phyloP scores from a whole-genome alignment of 2,888 invertebrate species.

The Drosophila anomalata region DNA sequence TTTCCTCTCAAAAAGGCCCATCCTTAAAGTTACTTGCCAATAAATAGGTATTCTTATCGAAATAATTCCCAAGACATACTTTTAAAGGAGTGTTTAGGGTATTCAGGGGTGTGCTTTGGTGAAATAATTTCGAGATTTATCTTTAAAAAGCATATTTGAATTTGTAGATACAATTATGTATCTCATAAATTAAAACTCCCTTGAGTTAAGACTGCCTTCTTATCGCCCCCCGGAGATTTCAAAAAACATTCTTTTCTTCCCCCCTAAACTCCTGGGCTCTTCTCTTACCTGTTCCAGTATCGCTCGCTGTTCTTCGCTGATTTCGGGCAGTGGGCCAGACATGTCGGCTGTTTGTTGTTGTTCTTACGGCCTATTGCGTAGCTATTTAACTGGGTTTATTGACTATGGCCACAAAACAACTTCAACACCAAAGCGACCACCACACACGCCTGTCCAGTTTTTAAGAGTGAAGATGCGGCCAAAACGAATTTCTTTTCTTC shows the following conservation, averaged over 20 bases:
- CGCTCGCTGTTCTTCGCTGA: constrained; percentile 64
- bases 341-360: constrained; percentile 52
- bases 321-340: constrained; percentile 73
- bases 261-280: not conserved
- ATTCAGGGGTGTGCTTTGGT: not conserved
- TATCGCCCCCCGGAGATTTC: not conserved
- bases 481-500: constrained; percentile 57
- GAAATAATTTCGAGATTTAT: not conserved
- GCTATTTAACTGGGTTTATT: constrained; percentile 17
- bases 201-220: not conserved
- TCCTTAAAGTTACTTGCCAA: not conserved
- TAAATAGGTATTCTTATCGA: not conserved
- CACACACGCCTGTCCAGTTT: constrained; percentile 2
- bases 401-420: constrained; percentile 19
- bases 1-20: not conserved
- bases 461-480: constrained; percentile 14
- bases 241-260: constrained; percentile 4
- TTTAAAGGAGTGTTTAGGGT: not conserved
- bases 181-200: not conserved
- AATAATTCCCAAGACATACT: not conserved
- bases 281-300: constrained; percentile 66
- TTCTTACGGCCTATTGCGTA: constrained; percentile 16
- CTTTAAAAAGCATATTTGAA: not conserved
- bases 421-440: constrained; percentile 17
- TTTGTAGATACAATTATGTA: too few species aligned